These are phyloP conservation scores for Tokudaia tokunoshimensis DNA, from an alignment of 2,797 vertebrate genomes.

Conservation along the genomic window DNA sequence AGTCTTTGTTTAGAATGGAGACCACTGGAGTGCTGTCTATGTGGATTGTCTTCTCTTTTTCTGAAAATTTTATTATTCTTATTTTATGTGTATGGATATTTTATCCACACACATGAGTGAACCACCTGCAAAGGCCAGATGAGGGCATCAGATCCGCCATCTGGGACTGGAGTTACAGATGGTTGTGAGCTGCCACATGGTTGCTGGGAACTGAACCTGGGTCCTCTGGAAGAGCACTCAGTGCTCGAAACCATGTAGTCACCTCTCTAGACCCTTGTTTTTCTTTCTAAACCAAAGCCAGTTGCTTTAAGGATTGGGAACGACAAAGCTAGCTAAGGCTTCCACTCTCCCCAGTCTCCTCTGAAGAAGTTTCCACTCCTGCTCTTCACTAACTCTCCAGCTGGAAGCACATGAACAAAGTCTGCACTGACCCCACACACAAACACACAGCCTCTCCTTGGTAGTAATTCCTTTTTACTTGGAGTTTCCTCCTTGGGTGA, in stretches of 20 bases:
- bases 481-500: neutral
- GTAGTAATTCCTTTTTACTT: neutral
- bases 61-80: neutral
- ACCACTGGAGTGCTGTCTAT: neutral
- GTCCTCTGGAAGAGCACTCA: neutral
- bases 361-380: neutral
- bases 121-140: neutral
- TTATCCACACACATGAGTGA: too few species aligned
- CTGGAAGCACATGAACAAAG: neutral
- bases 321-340: neutral
- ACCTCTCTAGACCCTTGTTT: neutral
- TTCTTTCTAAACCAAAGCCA: constrained; percentile 17
- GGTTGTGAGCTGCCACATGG: neutral
- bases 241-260: too few species aligned
- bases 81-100: too few species aligned
- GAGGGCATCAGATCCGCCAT: neutral
- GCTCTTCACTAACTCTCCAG: neutral
- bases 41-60: neutral
- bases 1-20: constrained; percentile 37
- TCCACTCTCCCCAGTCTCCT: neutral
- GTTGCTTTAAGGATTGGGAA: neutral
- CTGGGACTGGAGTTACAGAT: neutral
- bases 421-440: neutral
- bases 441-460: neutral
- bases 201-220: neutral